A percentile compares a stretch with the other conserved stretches of the same genome.
Evolutionary conservation across 2,113 vertebrate species (phyloP).

Genomic region (Eptatretus burgeri): DNA sequence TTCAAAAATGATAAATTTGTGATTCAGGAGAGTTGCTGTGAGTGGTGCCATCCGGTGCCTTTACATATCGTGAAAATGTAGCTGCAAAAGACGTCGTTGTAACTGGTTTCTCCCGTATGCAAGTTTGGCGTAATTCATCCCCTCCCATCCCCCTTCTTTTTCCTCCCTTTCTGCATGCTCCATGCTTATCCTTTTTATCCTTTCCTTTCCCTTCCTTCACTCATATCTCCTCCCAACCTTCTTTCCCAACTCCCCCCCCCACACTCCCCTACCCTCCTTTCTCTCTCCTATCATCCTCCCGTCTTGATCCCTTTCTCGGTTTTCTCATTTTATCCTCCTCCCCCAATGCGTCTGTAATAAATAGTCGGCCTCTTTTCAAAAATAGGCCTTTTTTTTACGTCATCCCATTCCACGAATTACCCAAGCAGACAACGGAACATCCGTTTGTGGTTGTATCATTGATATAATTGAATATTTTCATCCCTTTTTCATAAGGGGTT

Average conservation of each 20-base stretch:
- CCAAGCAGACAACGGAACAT: no score
- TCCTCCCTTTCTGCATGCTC: conserved; percentile 8
- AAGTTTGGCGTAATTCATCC: neutral
- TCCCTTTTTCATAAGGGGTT: no score
- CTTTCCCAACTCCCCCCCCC: conserved; percentile 5
- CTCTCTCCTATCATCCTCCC: neutral
- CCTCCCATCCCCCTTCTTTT: conserved; percentile 6
- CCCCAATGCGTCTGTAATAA: neutral
- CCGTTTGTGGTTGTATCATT: no score
- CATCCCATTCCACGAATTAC: neutral
- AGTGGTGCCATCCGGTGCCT: no score
- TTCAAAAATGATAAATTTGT: no score
- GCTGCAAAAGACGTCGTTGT: neutral
- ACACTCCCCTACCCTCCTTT: no score
- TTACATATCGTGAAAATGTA: no score
- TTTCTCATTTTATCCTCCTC: neutral
- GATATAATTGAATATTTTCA: no score
- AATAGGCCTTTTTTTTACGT: neutral
- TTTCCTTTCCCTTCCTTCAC: conserved; percentile 7
- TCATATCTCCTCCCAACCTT: conserved; percentile 9
- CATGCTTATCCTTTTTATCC: conserved; percentile 16
- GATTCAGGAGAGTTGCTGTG: no score
- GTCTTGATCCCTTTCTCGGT: neutral
- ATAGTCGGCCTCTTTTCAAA: neutral
- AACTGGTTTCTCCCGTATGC: conserved; percentile 6